These are phyloP conservation scores for Pelmatolapia mariae DNA, from an alignment of 2,113 vertebrate genomes.

Conservation along the genomic window DNA sequence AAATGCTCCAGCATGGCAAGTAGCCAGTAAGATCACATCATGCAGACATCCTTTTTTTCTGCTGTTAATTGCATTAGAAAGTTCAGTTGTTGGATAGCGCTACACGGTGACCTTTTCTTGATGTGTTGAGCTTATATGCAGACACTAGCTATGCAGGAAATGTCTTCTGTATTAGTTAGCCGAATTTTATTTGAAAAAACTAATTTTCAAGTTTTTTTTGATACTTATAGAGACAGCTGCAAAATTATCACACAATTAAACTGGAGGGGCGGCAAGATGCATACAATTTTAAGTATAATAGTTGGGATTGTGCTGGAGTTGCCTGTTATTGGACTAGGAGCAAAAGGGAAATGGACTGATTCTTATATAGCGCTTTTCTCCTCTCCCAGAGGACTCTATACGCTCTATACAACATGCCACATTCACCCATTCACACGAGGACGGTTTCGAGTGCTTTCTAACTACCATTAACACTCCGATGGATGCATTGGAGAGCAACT, in stretches of 20 bases:
- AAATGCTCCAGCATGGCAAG: background rate
- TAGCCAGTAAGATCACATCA: background rate
- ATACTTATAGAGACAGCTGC: background rate
- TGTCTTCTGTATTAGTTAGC: background rate
- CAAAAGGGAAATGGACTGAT: background rate
- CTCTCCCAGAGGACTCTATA: background rate
- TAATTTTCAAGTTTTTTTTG: background rate
- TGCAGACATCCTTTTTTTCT: background rate
- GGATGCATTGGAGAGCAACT: background rate
- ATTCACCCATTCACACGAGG: background rate
- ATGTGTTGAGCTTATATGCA: background rate
- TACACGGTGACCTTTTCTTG: background rate
- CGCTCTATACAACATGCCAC: background rate
- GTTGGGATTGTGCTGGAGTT: background rate
- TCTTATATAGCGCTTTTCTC: background rate
- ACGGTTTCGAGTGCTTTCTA: background rate
- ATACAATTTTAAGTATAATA: background rate
- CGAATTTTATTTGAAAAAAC: background rate
- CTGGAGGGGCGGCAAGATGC: rapidly evolving
- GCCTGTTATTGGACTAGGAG: background rate
- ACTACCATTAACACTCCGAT: background rate
- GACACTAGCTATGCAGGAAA: background rate
- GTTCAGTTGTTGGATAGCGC: rapidly evolving
- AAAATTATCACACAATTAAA: background rate
- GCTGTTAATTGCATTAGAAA: background rate